These are phyloP conservation scores for Tipula lateralis DNA, from an alignment of 2,888 invertebrate genomes.

Conservation along the genomic window DNA sequence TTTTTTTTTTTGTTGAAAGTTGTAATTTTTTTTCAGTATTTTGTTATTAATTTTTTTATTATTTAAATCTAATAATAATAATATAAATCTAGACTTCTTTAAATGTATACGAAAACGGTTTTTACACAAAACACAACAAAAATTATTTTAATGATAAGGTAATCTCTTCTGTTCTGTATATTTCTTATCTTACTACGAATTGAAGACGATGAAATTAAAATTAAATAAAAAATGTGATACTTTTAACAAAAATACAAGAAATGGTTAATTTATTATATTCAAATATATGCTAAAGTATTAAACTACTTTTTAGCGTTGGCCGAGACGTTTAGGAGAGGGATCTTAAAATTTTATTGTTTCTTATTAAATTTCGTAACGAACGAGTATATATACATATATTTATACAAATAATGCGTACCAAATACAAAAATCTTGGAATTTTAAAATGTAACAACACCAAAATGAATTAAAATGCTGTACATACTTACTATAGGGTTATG, in stretches of 20 bases:
- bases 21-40: not conserved
- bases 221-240: not conserved
- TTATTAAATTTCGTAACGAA: not conserved
- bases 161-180: not conserved
- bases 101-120: not conserved
- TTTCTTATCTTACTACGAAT: not conserved
- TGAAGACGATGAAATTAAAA: not conserved
- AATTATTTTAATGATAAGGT: not conserved
- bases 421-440: not conserved
- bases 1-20: not conserved
- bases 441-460: not conserved
- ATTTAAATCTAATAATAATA: conserved; percentile 12
- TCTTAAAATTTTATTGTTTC: not conserved
- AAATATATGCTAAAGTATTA: not conserved
- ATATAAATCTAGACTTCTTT: not conserved
- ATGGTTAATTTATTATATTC: conserved; percentile 19
- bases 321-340: not conserved
- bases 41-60: not conserved
- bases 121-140: not conserved
- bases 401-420: not conserved
- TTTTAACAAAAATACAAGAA: not conserved
- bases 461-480: not conserved
- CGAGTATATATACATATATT: not conserved
- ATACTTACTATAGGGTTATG: no score
- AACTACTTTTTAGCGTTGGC: conserved; percentile 19